Conservation (phyloP, 2,113 vertebrate genomes). For the Phalacrocorax brasilianus region DNA sequence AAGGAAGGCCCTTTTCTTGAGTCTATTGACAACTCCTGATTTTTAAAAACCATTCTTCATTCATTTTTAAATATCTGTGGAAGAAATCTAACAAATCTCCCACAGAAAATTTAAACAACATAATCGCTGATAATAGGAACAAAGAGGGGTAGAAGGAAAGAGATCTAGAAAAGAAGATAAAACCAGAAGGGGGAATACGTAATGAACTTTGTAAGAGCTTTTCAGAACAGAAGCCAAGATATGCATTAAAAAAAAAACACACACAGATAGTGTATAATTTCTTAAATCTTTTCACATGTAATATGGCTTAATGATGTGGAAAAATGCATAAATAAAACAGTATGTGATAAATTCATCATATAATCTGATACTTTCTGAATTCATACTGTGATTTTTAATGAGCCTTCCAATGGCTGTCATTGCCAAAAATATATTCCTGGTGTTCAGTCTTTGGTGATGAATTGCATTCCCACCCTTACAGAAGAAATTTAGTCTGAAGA, state of each 20-base stretch:
- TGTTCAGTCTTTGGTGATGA: not conserved
- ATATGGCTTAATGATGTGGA: not conserved
- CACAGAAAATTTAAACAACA: not conserved
- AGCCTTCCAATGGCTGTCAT: not conserved
- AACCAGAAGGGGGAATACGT: not conserved
- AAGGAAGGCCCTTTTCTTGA: not conserved
- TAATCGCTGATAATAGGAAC: not conserved
- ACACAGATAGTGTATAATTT: not conserved
- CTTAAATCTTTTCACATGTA: not conserved
- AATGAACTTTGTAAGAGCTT: not conserved
- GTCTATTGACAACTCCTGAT: not conserved
- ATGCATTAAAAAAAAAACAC: not conserved
- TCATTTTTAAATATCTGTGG: not conserved
- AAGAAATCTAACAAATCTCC: not conserved
- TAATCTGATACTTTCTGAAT: not conserved
- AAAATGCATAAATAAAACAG: not conserved
- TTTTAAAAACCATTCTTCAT: not conserved
- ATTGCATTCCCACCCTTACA: not conserved
- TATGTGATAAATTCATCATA: not conserved
- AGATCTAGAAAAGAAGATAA: not conserved
- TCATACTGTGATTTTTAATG: not conserved
- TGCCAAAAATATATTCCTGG: not conserved
- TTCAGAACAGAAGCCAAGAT: not conserved
- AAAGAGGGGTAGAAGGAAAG: not conserved
- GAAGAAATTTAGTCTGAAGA: not conserved